Percentiles rank a stretch among this genome's conserved stretches.
phyloP scores from a whole-genome alignment of 2,888 invertebrate genomes.

The Odontothrips loti region DNA sequence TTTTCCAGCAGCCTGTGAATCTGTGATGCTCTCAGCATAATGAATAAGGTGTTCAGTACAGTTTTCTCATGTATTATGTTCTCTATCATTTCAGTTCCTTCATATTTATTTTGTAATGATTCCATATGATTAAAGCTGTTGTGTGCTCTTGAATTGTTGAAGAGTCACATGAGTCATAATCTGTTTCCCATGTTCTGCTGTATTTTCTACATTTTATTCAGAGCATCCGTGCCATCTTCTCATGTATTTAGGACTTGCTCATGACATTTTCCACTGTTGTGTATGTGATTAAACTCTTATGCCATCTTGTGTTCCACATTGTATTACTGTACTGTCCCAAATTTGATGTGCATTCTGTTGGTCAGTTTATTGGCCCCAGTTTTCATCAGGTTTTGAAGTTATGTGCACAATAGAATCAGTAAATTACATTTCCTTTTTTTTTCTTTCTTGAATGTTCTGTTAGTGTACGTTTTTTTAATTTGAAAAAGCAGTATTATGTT shows the following conservation, averaged over 20 bases:
- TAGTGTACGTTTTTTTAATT: not conserved
- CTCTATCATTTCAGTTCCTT: not conserved
- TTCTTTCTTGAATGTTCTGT: not conserved
- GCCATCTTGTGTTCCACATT: not conserved
- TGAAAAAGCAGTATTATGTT: conserved; percentile 5
- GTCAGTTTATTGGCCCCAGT: not conserved
- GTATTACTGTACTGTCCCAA: not conserved
- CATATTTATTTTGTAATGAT: not conserved
- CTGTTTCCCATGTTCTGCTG: not conserved
- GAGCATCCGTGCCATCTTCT: not conserved
- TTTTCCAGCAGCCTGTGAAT: not conserved
- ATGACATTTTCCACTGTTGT: not conserved
- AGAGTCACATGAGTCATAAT: not conserved
- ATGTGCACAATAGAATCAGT: not conserved
- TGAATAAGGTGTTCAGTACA: not conserved
- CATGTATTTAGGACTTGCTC: not conserved
- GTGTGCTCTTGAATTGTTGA: not conserved
- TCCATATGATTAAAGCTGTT: not conserved
- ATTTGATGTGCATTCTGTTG: not conserved
- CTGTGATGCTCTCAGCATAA: not conserved
- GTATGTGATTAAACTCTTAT: not conserved
- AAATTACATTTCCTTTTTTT: not conserved
- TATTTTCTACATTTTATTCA: not conserved
- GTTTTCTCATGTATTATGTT: not conserved
- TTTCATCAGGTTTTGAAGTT: not conserved